Evolutionary conservation across 2,888 invertebrate species (phyloP), one percentile per base, ranked within the genome.

Genomic region (Lasioglossum figueresi): DNA sequence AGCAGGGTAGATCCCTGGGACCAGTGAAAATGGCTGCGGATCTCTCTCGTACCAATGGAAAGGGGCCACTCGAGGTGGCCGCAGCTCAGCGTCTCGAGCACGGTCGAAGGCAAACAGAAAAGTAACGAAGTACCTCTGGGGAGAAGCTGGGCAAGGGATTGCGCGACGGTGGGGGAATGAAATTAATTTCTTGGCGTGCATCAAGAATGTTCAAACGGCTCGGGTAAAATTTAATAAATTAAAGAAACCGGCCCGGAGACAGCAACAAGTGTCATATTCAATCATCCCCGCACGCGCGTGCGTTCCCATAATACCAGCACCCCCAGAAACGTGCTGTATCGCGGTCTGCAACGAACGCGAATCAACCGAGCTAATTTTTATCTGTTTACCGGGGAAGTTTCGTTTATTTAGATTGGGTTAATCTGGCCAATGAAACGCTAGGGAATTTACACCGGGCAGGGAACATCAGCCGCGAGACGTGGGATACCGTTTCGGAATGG

Each of bases 171-270:
- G 12, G 45, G 23, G 66, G 68, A 66, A 79, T 63, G 72, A 76
- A 76, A 72, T 80, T 80, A 72, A 80, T 83, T 72, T 43, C 27
- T 43, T 59, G n/a, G 66, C 37, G 52, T 4, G 73, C 34, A 37
- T 73, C 75, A 52, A 71, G 66, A 68, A 63, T 80, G 52, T 37
- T 71, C 16, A 83, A 76, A 66, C 59, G 63, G n/a, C 63, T 31
- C 45, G 66, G 52, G 40, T 66, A 70, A 63, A 52, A n/a, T 80
- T 83, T 83, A 76, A 80, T 72, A 76, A 76, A 75, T 70, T 16
- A 40, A 66, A 37, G 59, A 19, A 37, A 56, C 10, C n/a, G n/a
- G 43, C 40, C 16, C 31, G 63, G 16, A 40, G 31, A 43, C 37
- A 52, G 31, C 23, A 31, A 59, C 37, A 78, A 71, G 56, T 31